Base-by-base conservation (phyloP, 2,888 invertebrate species). In the Anarsia innoxiella region DNA sequence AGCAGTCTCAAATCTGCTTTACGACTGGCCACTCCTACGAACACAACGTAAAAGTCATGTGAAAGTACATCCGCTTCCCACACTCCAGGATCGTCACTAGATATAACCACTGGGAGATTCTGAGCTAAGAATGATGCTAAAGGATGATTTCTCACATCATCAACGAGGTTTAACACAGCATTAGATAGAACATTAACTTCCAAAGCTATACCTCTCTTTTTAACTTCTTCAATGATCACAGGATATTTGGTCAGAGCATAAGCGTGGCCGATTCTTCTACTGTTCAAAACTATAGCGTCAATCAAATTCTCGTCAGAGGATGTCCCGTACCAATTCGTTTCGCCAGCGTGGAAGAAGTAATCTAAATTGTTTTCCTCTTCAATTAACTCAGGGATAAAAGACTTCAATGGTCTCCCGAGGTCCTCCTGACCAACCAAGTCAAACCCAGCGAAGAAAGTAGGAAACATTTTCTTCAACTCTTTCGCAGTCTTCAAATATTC, bases 361-460 rank as follows among this genome's bases (percentile, higher is more conserved):
- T 89, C 83, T 3, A 93, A 66, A 2, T 85, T 66, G 0, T 84
- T 64, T 0, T 83, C 67, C 10, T 85, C 62, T 27, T 74, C 56
- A 5, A 83, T 55, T 3, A 93, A 56, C 44, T 87, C 74, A 0
- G 88, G 68, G 0, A 88, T 59, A 50, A 90, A 92, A 1, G 88
- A 77, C 23, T 82, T 70, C 0, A 90, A 68, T 0, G 91, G 89
- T 12, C 71, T 59, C 0, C 93, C 93, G 37, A 86, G 70, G 54
- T 94, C 94, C 69, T 94, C 94, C 56, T 92, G 92, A 0, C 93
- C 93, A 0, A 94, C 93, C 40, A 95, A 80, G 77, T 94, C 94
- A 46, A 94, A 93, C 8, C 94, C 94, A 9, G 89, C 90, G n/a
- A 94, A 66, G 48, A 92, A 91, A 40, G 88, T 78, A 0, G 93